Evolutionary conservation across 2,113 vertebrate genomes (phyloP), one percentile per base, ranked within the genome.

Genomic region (Serinus canaria): DNA sequence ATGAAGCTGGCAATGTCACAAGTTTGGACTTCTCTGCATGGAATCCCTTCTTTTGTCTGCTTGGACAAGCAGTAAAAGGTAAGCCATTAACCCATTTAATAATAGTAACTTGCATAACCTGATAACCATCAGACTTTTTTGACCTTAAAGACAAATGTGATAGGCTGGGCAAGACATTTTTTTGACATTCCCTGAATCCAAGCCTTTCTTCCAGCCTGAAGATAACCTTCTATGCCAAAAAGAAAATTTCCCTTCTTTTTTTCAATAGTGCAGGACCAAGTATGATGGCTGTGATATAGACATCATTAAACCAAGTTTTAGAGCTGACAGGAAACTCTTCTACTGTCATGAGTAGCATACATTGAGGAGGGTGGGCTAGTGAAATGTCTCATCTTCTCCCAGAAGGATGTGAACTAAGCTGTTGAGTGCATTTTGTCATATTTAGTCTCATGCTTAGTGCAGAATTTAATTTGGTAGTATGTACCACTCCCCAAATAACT

Each of bases 341-440:
- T 46, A 3, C 5, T 58, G n/a, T 50, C 15, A 47, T 64, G 74
- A 33, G 6, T 13, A 50, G 6, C 20, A 35, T 27, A 44, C 3
- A 6, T 2, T 11, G 11, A 6, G 4, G 23, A 76, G 3, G 1
- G 7, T 43, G 35, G 15, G 3, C 19, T 75, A 31, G 15, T n/a
- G 53, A 46, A 53, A 58, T 50, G 20, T 58, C 39, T 60, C 4
- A 1, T 83, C 31, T 80, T 91, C 46, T 81, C 24, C 10, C 14
- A 78, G 39, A 82, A 82, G 15, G 33, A 63, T 1, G 1, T 72
- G 53, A 84, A 72, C 27, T 59, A 35, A 66, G 28, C 31, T 66
- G 10, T 15, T 77, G 39, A 66, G 91, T 43, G n/a, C 0, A 52
- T 84, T 94, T 80, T 76, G 31, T 63, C 14, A 30, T 7, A 46